Evolutionary conservation across 2,113 vertebrate genomes (phyloP).

Genomic region (Notechis scutatus): DNA sequence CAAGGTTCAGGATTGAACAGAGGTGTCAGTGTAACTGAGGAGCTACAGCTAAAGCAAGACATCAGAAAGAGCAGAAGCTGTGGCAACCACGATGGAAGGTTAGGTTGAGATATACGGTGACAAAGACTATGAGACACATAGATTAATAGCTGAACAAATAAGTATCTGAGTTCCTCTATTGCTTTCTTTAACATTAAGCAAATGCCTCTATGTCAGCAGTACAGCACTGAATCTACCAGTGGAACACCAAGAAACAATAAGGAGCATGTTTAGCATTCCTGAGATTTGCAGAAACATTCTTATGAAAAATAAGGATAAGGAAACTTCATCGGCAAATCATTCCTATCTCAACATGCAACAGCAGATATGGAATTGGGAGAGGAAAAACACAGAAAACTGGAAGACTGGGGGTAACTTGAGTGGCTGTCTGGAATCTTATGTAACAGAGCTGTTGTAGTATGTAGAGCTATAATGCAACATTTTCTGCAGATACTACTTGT

Average conservation of each 20-base stretch:
- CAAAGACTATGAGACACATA: background rate
- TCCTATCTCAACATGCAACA: background rate
- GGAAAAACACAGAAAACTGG: background rate
- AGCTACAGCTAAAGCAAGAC: background rate
- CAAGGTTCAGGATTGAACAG: constrained; percentile 11
- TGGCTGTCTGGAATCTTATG: background rate
- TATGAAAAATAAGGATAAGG: background rate
- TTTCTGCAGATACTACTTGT: background rate
- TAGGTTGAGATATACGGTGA: background rate
- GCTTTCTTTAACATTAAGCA: background rate
- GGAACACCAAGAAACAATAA: background rate
- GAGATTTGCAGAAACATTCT: background rate
- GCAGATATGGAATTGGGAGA: background rate
- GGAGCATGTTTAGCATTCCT: background rate
- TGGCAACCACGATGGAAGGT: background rate
- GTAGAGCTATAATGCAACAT: background rate
- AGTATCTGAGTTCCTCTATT: background rate
- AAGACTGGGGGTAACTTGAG: background rate
- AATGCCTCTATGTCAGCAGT: background rate
- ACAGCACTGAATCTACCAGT: background rate
- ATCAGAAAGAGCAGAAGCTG: background rate
- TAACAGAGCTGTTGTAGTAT: background rate
- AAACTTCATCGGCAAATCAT: background rate
- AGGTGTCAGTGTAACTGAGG: background rate
- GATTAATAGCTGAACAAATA: background rate